These are phyloP conservation scores for Phalera bucephala DNA, from an alignment of 2,888 invertebrate species.

Conservation along the genomic window DNA sequence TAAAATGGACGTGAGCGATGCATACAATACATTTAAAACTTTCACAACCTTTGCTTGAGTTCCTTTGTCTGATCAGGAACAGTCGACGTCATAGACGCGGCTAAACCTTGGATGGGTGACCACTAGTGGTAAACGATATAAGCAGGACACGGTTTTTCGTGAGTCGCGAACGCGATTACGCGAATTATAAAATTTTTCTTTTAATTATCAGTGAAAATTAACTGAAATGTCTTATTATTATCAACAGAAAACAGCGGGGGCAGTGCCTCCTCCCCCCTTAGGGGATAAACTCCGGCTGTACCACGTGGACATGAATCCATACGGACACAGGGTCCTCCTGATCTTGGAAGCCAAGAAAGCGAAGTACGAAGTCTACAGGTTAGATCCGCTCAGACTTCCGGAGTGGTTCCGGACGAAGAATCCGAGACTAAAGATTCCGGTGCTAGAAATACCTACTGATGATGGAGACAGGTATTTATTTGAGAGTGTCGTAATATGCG, in stretches of 20 bases:
- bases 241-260: constrained; percentile 68
- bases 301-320: constrained; percentile 87
- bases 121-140: too few relatives aligned
- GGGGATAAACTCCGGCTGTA: constrained; percentile 83
- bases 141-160: constrained; percentile 55
- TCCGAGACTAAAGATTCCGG: constrained; percentile 87
- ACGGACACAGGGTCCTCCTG: constrained; percentile 84
- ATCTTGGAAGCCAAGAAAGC: constrained; percentile 84
- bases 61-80: too few relatives aligned
- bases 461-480: constrained; percentile 85
- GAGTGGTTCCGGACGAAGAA: constrained; percentile 85
- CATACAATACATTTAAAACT: too few relatives aligned
- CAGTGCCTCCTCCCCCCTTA: constrained; percentile 63
- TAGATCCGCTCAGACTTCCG: constrained; percentile 82
- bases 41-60: too few relatives aligned
- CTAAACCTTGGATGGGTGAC: too few relatives aligned
- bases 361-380: constrained; percentile 83
- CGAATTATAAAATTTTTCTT: constrained; percentile 15
- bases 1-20: too few relatives aligned
- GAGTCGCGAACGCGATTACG: constrained; percentile 34
- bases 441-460: constrained; percentile 85
- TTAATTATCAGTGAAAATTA: constrained; percentile 12
- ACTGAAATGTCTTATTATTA: constrained; percentile 54
- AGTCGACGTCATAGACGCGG: too few relatives aligned
- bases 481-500: constrained; percentile 91